Evolutionary conservation across 2,888 invertebrate species (phyloP), one percentile per base, ranked within the genome.

Genomic region (Amiota minor): DNA sequence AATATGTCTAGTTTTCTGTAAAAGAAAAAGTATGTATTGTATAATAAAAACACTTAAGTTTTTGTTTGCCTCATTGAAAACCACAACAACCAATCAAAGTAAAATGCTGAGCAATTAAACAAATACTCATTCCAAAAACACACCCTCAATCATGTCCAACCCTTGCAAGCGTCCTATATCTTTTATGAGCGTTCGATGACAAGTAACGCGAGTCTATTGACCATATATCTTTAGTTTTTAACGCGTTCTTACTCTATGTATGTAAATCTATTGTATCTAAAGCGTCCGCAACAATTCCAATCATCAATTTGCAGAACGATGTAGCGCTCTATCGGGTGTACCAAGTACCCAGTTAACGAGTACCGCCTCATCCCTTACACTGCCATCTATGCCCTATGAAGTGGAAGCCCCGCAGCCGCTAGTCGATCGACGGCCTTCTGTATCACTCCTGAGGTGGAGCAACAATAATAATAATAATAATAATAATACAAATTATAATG

Each of bases 351-450:
- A 84, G 74, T 75, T 77, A 61, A 77, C 79, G 79, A 86, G 80
- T 83, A 86, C 81, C 74, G 90, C 90, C 88, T 89, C 89, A 85
- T 89, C 90, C 80, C 85, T 88, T 85, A 91, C 93, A 85, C 92
- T 91, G 79, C 91, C 92, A 74, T 78, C 76, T 62, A 90, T 90
- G 79, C 90, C 91, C 81, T 90, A 93, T 89, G 94, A 94, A 84
- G 90, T 92, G 86, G 94, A 94, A 89, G 91, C 93, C 72, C 94
- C 94, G 74, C 94, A 94, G 90, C 94, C 94, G 76, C 90, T 94
- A 86, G 93, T 94, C 85, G 93, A 92, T 76, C 91, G 94, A 81
- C 93, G 92, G 88, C 93, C 93, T 35, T 92, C 93, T 56, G 93
- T 93, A 73, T 93, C 93, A 50, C 87, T 91, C 83, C 89, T 92